Conservation (phyloP, 2,797 vertebrate species). For the Sebastes vulpes region DNA sequence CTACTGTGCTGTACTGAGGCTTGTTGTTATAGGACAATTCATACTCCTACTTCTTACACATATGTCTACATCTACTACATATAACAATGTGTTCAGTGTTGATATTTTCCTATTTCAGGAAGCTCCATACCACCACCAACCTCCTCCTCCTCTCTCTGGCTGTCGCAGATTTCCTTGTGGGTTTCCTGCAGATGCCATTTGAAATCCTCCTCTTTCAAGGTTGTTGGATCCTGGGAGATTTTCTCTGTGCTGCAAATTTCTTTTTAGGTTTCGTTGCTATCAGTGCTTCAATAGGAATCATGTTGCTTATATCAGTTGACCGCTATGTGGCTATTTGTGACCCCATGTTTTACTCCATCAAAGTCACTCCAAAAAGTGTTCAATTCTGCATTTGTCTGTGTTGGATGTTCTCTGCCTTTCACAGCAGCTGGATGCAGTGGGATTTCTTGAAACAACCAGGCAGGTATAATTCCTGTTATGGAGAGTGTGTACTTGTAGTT, state of each 20-base stretch:
- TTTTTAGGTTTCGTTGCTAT: background rate
- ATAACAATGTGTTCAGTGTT: no score
- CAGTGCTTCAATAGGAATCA: background rate
- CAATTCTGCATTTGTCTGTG: constrained; percentile 37
- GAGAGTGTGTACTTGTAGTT: constrained; percentile 38
- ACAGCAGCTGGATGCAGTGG: background rate
- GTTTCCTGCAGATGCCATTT: no score
- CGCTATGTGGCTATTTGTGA: constrained; percentile 40
- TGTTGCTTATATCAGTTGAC: background rate
- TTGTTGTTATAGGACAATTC: no score
- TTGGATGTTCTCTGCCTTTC: constrained; percentile 39
- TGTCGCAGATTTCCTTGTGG: no score
- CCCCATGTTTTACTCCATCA: constrained; percentile 40
- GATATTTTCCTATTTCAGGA: no score
- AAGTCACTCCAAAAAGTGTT: constrained; percentile 26
- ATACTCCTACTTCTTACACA: no score
- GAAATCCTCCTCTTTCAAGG: no score
- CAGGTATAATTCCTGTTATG: constrained; percentile 23
- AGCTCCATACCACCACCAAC: no score
- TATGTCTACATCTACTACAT: no score
- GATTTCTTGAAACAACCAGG: constrained; percentile 5
- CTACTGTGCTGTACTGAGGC: no score
- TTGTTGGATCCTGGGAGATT: no score
- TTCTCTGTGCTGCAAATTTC: constrained; percentile 1
- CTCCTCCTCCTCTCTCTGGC: no score